Conservation (phyloP, 1,140 invertebrate genomes). For the Drosophila nigromelanica region DNA sequence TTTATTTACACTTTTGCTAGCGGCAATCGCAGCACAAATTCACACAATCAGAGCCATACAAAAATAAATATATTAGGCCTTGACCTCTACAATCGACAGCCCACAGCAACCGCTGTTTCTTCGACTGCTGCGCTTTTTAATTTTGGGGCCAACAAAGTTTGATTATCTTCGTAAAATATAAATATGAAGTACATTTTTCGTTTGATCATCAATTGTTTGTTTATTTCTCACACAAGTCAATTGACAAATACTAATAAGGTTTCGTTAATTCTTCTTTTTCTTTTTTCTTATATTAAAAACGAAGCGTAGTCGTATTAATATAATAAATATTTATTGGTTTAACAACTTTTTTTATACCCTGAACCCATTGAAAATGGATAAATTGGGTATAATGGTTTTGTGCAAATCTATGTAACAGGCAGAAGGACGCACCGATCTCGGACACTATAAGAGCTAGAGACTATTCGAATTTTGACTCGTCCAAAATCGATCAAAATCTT, state of each 20-base stretch:
- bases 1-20: constrained; percentile 77
- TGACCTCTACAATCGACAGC: constrained; percentile 55
- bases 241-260: background rate
- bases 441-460: too few relatives aligned
- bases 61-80: constrained; percentile 34
- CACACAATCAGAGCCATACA: constrained; percentile 2
- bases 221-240: constrained; percentile 15
- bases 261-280: too few relatives aligned
- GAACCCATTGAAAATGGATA: too few relatives aligned
- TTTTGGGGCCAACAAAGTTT: constrained; percentile 12
- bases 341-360: too few relatives aligned
- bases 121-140: constrained; percentile 1
- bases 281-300: too few relatives aligned
- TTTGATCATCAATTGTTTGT: constrained; percentile 30
- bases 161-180: background rate
- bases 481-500: too few relatives aligned
- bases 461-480: too few relatives aligned
- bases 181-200: background rate
- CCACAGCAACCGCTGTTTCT: constrained; percentile 11
- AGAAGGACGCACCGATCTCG: too few relatives aligned
- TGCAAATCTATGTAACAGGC: too few relatives aligned
- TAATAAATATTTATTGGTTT: too few relatives aligned
- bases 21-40: constrained; percentile 26
- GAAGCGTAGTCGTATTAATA: too few relatives aligned
- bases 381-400: too few relatives aligned